These are phyloP conservation scores for Ianthella basta DNA, from an alignment of 37 sponge, comb jelly and placozoan genomes.

Conservation along the genomic window DNA sequence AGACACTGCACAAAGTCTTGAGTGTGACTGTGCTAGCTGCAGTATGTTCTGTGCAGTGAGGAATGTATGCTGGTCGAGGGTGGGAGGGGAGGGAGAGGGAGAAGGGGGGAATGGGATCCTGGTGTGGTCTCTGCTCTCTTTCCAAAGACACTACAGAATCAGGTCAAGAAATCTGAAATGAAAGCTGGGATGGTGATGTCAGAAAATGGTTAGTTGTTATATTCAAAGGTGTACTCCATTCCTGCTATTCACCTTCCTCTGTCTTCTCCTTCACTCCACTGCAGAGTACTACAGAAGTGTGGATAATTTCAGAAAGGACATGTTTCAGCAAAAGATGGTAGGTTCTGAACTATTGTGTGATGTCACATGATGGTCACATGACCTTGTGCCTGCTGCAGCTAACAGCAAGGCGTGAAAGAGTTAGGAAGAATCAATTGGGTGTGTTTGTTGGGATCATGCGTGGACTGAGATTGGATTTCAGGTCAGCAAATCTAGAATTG, in stretches of 20 bases:
- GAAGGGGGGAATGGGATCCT: not conserved
- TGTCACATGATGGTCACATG: not conserved
- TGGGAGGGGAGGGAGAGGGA: not conserved
- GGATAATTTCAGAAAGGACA: constrained; percentile 15
- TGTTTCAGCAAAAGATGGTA: constrained; percentile 1
- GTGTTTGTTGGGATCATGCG: not conserved
- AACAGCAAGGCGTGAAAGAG: constrained; percentile 9
- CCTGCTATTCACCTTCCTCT: too few species aligned
- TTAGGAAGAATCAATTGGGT: not conserved
- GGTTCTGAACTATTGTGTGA: not conserved
- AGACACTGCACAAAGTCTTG: too few species aligned
- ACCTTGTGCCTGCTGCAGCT: not conserved
- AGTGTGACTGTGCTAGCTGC: too few species aligned
- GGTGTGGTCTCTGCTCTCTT: not conserved
- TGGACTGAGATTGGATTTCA: constrained; percentile 27
- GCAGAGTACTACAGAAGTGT: constrained; percentile 6
- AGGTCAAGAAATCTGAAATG: constrained; percentile 22
- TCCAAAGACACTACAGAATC: constrained; percentile 9
- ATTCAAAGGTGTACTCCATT: too few species aligned
- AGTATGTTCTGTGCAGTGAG: too few species aligned
- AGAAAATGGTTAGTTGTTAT: constrained; percentile 4
- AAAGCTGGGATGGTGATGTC: constrained; percentile 30
- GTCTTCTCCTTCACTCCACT: not conserved
- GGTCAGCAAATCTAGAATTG: not conserved
- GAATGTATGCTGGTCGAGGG: too few species aligned